Evolutionary conservation across 2,888 invertebrate genomes (phyloP).

Genomic region (Phania funesta): DNA sequence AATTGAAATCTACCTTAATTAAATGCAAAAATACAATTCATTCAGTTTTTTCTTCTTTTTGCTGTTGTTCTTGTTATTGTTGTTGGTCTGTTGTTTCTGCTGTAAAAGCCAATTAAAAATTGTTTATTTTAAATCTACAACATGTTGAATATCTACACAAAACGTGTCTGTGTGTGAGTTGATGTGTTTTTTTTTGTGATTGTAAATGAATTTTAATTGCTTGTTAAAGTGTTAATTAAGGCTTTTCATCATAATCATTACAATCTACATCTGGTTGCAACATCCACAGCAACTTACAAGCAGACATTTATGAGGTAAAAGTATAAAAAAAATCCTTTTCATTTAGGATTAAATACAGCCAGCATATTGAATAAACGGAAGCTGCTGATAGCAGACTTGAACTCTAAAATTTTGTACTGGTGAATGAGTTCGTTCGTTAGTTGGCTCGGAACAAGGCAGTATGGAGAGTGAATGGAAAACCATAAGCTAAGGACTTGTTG

Average conservation of each 20-base stretch:
- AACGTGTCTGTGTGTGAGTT: slow-evolving; percentile 7
- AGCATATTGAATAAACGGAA: background rate
- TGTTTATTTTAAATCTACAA: slow-evolving; percentile 66
- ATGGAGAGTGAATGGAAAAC: background rate
- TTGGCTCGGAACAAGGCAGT: background rate
- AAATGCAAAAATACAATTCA: slow-evolving; percentile 64
- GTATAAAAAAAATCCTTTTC: background rate
- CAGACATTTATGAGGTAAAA: background rate
- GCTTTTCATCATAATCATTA: slow-evolving; percentile 63
- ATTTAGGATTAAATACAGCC: slow-evolving; percentile 4
- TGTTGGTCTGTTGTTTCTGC: too few relatives aligned
- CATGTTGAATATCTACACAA: slow-evolving; percentile 45
- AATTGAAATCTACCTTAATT: slow-evolving; percentile 66
- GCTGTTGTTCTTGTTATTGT: slow-evolving; percentile 22
- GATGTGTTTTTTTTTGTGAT: slow-evolving; percentile 46
- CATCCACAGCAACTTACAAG: background rate
- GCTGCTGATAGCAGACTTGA: slow-evolving; percentile 17
- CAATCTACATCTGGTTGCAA: slow-evolving; percentile 49
- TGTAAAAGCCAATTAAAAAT: slow-evolving; percentile 64
- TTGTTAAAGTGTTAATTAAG: slow-evolving; percentile 68
- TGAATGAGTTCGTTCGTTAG: background rate
- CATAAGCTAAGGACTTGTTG: background rate
- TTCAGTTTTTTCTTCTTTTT: slow-evolving; percentile 32
- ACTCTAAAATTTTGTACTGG: slow-evolving; percentile 27
- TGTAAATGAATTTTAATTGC: slow-evolving; percentile 67